These are phyloP conservation scores for Typhlichthys eigenmanni DNA, from an alignment of 2,797 vertebrate species.

Conservation along the genomic window DNA sequence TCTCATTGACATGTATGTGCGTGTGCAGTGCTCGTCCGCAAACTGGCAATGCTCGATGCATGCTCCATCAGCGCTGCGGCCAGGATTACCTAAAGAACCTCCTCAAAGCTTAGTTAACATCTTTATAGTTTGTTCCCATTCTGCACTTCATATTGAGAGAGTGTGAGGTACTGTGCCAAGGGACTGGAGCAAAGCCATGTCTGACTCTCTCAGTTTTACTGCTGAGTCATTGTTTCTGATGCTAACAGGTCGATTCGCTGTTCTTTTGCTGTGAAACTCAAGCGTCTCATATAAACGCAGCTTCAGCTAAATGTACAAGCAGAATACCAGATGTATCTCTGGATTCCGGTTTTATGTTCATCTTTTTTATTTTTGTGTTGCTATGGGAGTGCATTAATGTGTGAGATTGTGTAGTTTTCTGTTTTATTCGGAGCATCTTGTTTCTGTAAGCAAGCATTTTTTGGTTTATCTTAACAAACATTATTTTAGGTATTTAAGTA, in stretches of 20 bases:
- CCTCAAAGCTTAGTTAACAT: conserved; percentile 63
- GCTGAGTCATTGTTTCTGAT: conserved; percentile 15
- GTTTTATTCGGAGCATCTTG: conserved; percentile 10
- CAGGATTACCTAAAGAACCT: conserved; percentile 77
- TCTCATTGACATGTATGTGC: conserved; percentile 51
- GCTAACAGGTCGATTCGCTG: conserved; percentile 19
- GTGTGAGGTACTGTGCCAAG: conserved; percentile 38
- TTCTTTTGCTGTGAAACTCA: conserved; percentile 26
- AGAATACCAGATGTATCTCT: conserved; percentile 6
- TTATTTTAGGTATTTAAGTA: conserved; percentile 4
- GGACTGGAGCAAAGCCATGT: conserved; percentile 59
- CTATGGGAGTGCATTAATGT: conserved; percentile 29
- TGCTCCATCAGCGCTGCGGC: conserved; percentile 68
- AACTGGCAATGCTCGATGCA: conserved; percentile 67
- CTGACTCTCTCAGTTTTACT: conserved; percentile 64
- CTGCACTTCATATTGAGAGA: conserved; percentile 58
- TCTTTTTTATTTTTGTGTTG: conserved; percentile 1
- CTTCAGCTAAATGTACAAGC: conserved; percentile 26
- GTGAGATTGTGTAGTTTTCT: conserved; percentile 14
- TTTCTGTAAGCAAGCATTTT: conserved; percentile 18
- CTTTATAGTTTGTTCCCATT: conserved; percentile 60
- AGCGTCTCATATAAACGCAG: conserved; percentile 23
- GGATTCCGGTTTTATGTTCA: conserved; percentile 3
- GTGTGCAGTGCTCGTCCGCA: conserved; percentile 64
- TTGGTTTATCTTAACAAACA: conserved; percentile 20